Percentiles rank a stretch among this genome's conserved stretches.
These are phyloP conservation scores for Polyommatus iphigenia DNA, from an alignment of 2,888 invertebrate genomes.

Conservation along the genomic window DNA sequence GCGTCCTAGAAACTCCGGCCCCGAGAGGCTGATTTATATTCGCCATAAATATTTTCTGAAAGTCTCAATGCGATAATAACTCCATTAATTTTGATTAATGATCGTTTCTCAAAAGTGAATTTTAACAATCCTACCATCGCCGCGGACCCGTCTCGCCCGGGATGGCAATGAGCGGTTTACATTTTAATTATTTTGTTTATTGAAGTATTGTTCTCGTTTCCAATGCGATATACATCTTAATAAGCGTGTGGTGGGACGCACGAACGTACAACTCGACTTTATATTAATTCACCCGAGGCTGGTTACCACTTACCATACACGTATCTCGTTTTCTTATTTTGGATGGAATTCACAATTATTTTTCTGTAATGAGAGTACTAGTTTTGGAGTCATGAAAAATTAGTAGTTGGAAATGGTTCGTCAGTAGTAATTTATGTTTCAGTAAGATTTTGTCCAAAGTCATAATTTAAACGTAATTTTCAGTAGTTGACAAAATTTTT, in stretches of 20 bases:
- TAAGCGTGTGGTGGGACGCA: conserved; percentile 13
- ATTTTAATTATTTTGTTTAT: conserved; percentile 66
- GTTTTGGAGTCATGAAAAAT: no score
- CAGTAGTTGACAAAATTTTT: no score
- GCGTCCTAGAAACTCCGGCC: conserved; percentile 77
- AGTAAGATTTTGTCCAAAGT: background rate
- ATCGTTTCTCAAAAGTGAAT: conserved; percentile 77
- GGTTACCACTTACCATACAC: background rate
- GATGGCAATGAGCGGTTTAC: conserved; percentile 58
- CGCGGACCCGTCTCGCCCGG: conserved; percentile 57
- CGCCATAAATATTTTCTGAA: conserved; percentile 78
- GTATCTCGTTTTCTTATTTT: conserved; percentile 13
- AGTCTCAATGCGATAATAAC: conserved; percentile 79
- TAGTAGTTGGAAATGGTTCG: no score
- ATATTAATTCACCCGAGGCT: conserved; percentile 2
- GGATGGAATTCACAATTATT: background rate
- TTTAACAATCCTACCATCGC: conserved; percentile 55
- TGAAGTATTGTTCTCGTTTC: conserved; percentile 66
- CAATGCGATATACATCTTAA: conserved; percentile 48
- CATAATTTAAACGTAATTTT: background rate
- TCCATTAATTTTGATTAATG: conserved; percentile 81
- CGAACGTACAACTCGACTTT: conserved; percentile 20
- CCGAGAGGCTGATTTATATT: conserved; percentile 76
- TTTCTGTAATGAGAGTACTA: background rate
- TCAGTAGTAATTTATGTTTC: background rate